These are phyloP conservation scores for Notolabrus celidotus DNA, from an alignment of 2,797 vertebrate species.

Conservation along the genomic window DNA sequence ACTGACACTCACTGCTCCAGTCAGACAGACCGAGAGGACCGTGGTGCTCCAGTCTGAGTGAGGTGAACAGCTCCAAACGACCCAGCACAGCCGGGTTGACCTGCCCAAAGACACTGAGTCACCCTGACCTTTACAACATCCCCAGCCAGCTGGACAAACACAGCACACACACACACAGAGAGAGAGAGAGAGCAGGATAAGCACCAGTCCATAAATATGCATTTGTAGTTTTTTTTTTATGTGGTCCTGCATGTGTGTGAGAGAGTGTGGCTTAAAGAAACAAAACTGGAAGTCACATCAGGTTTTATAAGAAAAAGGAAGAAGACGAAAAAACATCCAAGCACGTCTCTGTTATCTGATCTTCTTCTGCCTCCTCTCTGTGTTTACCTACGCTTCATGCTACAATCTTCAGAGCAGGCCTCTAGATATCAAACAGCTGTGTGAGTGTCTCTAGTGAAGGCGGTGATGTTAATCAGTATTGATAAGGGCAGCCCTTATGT, in stretches of 20 bases:
- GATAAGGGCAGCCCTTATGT: slow-evolving; percentile 76
- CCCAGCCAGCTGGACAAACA: slow-evolving; percentile 64
- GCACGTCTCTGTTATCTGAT: slow-evolving; percentile 17
- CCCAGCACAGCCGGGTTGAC: slow-evolving; percentile 60
- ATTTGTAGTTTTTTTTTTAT: slow-evolving; percentile 6
- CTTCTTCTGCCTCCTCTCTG: slow-evolving; percentile 15
- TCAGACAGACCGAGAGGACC: slow-evolving; percentile 15
- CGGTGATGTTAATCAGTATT: slow-evolving; percentile 73
- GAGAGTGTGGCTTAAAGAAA: not conserved
- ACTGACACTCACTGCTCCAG: slow-evolving; percentile 4
- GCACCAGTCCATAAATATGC: slow-evolving; percentile 13
- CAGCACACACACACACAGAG: not conserved
- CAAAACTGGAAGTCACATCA: not conserved
- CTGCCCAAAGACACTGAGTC: slow-evolving; percentile 56
- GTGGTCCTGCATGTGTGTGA: not conserved
- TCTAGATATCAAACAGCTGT: slow-evolving; percentile 61
- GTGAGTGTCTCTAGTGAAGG: slow-evolving; percentile 54
- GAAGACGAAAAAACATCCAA: too few species aligned
- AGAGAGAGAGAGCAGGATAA: slow-evolving; percentile 1
- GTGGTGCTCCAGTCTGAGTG: slow-evolving; percentile 17
- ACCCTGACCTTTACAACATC: slow-evolving; percentile 59
- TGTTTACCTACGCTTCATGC: slow-evolving; percentile 17
- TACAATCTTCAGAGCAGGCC: slow-evolving; percentile 31
- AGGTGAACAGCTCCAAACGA: slow-evolving; percentile 53
- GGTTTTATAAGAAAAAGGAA: not conserved